These are phyloP conservation scores for Drosophila kepulauana DNA, from an alignment of 1,140 invertebrate species.

Conservation along the genomic window DNA sequence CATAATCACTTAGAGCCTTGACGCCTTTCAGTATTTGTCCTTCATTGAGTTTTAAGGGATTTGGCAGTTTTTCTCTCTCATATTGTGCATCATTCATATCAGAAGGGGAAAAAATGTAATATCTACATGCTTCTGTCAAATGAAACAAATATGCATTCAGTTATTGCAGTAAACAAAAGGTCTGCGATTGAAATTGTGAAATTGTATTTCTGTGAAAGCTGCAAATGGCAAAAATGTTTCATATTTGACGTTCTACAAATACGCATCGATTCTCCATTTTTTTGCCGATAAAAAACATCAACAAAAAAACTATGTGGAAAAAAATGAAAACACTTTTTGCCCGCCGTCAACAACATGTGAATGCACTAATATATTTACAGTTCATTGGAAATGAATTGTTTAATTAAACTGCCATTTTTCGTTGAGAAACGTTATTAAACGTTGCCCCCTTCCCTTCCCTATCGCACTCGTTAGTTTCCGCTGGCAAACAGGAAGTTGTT, in stretches of 20 bases:
- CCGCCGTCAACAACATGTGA: slow-evolving; percentile 13
- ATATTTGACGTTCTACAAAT: slow-evolving; percentile 2
- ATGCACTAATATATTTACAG: slow-evolving; percentile 34
- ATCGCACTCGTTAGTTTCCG: too few species aligned
- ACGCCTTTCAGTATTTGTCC: too few species aligned
- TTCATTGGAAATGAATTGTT: slow-evolving; percentile 46
- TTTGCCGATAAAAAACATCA: background rate
- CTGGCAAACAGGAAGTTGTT: background rate
- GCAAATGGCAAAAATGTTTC: background rate
- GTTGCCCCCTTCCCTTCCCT: background rate
- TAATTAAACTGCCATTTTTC: slow-evolving; percentile 47
- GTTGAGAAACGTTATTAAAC: background rate
- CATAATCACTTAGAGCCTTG: too few species aligned
- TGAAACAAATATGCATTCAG: background rate
- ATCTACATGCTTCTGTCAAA: background rate
- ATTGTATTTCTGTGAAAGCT: background rate
- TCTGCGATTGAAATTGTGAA: background rate
- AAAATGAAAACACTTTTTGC: background rate
- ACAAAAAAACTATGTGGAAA: background rate
- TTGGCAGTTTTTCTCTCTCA: too few species aligned
- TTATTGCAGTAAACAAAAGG: background rate
- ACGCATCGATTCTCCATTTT: background rate
- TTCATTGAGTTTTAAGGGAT: too few species aligned
- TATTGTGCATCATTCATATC: too few species aligned
- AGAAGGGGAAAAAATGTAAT: too few species aligned